A percentile compares a stretch with the other conserved stretches of the same genome.
phyloP scores from a whole-genome alignment of 2,113 vertebrate species.

The Oxyura jamaicensis region DNA sequence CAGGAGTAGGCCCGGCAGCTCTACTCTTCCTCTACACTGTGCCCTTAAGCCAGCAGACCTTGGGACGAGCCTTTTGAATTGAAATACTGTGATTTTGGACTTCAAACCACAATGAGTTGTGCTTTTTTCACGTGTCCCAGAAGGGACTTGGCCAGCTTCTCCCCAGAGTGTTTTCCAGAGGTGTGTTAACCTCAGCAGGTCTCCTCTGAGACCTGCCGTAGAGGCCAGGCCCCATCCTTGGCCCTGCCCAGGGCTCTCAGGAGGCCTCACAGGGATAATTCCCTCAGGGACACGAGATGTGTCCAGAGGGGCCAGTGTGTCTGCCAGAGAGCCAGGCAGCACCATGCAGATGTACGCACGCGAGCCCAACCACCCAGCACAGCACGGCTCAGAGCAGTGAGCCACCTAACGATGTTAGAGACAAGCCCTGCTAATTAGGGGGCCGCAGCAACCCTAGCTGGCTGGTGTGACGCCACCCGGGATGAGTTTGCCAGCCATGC shows the following conservation, averaged over 20 bases:
- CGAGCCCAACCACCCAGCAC: neutral
- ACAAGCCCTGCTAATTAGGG: neutral
- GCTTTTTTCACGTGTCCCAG: neutral
- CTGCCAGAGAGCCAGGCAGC: neutral
- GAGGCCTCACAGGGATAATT: neutral
- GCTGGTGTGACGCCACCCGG: neutral
- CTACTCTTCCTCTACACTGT: neutral
- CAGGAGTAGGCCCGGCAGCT: conserved; percentile 16
- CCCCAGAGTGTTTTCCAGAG: neutral
- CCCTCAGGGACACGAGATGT: neutral
- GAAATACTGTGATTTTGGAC: neutral
- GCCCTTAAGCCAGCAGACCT: neutral
- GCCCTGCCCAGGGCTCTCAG: neutral
- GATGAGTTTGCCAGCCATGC: neutral
- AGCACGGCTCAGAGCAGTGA: neutral
- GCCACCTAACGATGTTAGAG: neutral
- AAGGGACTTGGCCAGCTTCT: neutral
- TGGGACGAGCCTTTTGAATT: neutral
- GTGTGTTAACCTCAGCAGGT: neutral
- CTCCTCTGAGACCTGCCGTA: neutral
- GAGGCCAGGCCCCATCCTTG: neutral
- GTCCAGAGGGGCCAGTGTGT: neutral
- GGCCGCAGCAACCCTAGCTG: neutral
- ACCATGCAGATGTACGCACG: neutral
- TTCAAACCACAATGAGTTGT: neutral